These are phyloP conservation scores for Tridacna crocea DNA, from an alignment of 2,888 invertebrate species.

Conservation along the genomic window DNA sequence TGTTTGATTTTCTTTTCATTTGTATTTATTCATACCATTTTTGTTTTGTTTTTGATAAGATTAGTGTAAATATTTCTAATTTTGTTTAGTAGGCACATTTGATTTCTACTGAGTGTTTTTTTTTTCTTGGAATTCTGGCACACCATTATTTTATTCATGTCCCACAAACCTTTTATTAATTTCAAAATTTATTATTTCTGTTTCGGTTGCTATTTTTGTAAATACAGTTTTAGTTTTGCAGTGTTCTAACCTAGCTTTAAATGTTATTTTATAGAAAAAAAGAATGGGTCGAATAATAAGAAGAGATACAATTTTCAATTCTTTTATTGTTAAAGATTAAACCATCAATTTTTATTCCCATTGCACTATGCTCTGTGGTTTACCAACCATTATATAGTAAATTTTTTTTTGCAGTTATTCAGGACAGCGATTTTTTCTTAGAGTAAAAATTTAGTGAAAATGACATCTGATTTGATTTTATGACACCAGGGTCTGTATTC, in stretches of 20 bases:
- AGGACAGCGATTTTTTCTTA: no score
- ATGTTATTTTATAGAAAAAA: not conserved
- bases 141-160: no score
- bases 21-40: slow-evolving; percentile 1
- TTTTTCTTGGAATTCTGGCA: not conserved
- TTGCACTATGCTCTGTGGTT: no score
- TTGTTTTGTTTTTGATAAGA: not conserved
- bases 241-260: slow-evolving; percentile 2
- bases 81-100: not conserved
- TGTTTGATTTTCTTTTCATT: not conserved
- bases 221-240: slow-evolving; percentile 17
- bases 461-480: no score
- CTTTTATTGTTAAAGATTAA: no score
- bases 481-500: no score
- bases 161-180: no score
- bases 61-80: not conserved
- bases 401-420: no score
- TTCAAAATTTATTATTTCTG: not conserved
- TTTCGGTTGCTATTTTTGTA: not conserved
- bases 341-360: no score
- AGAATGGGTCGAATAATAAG: not conserved
- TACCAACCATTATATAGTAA: no score
- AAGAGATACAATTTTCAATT: no score
- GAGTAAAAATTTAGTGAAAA: no score
- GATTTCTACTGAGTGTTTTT: not conserved